These are phyloP conservation scores for Colius striatus DNA, from an alignment of 2,113 vertebrate genomes.

Conservation along the genomic window DNA sequence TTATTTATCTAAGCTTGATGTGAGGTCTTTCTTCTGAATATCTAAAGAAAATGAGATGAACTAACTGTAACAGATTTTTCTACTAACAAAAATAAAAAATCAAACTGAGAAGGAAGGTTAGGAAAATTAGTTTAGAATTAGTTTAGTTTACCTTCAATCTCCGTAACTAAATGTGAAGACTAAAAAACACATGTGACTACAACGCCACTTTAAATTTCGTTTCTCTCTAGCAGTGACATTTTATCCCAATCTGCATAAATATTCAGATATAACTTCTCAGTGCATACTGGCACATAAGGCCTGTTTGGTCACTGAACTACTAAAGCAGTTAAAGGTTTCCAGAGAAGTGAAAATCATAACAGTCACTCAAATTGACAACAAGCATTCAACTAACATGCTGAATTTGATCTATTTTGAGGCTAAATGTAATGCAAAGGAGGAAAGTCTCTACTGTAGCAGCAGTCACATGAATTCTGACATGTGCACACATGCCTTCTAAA, in stretches of 20 bases:
- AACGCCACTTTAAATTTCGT: background rate
- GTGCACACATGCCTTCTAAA: background rate
- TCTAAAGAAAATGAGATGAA: background rate
- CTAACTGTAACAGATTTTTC: background rate
- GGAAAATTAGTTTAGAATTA: background rate
- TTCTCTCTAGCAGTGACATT: background rate
- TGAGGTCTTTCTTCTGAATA: background rate
- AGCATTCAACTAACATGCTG: background rate
- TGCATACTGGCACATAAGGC: background rate
- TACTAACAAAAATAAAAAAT: background rate
- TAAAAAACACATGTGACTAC: background rate
- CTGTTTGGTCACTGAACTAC: background rate
- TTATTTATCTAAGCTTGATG: background rate
- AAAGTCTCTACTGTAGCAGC: background rate
- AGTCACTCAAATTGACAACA: background rate
- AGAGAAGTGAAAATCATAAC: background rate
- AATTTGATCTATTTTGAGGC: background rate
- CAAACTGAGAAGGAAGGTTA: background rate
- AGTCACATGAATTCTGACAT: background rate
- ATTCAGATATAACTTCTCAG: background rate
- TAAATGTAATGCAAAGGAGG: background rate
- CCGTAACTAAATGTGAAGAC: background rate
- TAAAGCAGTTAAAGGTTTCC: background rate
- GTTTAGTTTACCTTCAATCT: fast-evolving
- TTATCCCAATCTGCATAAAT: background rate